These are phyloP conservation scores for Gasteruption jaculator DNA, from an alignment of 2,888 invertebrate species.

Conservation along the genomic window DNA sequence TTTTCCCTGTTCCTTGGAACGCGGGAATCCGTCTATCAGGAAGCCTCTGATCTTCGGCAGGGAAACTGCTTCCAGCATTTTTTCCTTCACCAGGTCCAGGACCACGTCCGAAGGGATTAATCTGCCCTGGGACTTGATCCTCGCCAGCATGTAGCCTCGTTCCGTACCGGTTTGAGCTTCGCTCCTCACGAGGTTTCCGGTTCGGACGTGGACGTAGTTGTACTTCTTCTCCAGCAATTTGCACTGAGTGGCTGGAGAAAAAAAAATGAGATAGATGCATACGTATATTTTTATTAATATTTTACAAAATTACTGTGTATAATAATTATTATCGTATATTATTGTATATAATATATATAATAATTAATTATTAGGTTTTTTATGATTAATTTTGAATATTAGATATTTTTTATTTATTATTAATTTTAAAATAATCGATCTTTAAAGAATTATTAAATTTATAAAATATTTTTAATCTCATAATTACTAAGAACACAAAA, in stretches of 20 bases:
- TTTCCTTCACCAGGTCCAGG: constrained; percentile 27
- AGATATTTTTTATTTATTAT: too few species aligned
- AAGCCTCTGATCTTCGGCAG: constrained; percentile 24
- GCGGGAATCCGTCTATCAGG: constrained; percentile 33
- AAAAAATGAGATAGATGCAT: background rate
- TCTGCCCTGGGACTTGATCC: constrained; percentile 29
- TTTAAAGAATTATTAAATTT: too few species aligned
- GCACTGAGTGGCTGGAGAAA: constrained; percentile 26
- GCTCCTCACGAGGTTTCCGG: constrained; percentile 27
- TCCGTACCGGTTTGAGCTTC: constrained; percentile 27
- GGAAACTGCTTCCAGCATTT: constrained; percentile 22
- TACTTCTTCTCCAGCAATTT: constrained; percentile 25
- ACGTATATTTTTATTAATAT: background rate
- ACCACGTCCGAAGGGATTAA: constrained; percentile 31
- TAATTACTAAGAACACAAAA: too few species aligned
- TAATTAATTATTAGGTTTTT: constrained; percentile 2
- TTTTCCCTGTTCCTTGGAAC: constrained; percentile 25
- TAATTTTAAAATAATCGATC: too few species aligned
- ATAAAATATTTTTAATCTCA: too few species aligned
- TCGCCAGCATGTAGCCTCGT: constrained; percentile 30
- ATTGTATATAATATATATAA: constrained; percentile 6
- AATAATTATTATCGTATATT: constrained; percentile 5
- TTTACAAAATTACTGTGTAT: constrained; percentile 2
- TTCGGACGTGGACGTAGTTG: constrained; percentile 22
- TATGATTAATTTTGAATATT: constrained; percentile 8